These are phyloP conservation scores for Hoplodrina ambigua DNA, from an alignment of 2,888 invertebrate genomes.

Conservation along the genomic window DNA sequence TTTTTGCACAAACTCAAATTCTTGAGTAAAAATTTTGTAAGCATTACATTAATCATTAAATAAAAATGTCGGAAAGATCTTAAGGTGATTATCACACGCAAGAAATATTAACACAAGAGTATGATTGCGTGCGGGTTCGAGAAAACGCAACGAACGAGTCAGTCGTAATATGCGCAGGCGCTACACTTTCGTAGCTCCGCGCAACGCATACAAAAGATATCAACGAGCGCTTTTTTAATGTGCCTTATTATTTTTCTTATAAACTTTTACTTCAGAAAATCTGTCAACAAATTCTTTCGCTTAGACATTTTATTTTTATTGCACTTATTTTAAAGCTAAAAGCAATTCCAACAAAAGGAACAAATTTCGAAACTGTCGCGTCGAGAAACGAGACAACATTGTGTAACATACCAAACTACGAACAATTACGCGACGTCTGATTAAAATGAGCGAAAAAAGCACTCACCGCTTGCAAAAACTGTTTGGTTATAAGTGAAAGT, in stretches of 20 bases:
- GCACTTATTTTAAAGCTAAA: slow-evolving; percentile 12
- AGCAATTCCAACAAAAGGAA: slow-evolving; percentile 52
- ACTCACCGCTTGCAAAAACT: slow-evolving; percentile 87
- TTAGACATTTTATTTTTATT: background rate
- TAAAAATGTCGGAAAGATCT: slow-evolving; percentile 49
- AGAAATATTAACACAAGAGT: slow-evolving; percentile 40
- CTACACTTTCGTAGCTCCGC: slow-evolving; percentile 70
- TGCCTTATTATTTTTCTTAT: slow-evolving; percentile 19
- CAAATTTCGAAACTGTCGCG: slow-evolving; percentile 70
- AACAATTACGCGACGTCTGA: slow-evolving; percentile 79
- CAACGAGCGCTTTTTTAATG: slow-evolving; percentile 73
- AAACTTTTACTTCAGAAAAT: slow-evolving; percentile 28
- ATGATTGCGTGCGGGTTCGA: slow-evolving; percentile 63
- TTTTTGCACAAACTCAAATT: background rate
- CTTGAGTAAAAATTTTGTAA: background rate
- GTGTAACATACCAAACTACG: slow-evolving; percentile 72
- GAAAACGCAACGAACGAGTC: slow-evolving; percentile 65
- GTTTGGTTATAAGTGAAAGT: slow-evolving; percentile 79
- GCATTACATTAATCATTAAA: slow-evolving; percentile 19
- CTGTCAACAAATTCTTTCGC: slow-evolving; percentile 15
- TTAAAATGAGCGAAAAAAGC: slow-evolving; percentile 81
- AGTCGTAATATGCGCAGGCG: slow-evolving; percentile 55
- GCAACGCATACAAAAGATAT: slow-evolving; percentile 83
- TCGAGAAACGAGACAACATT: slow-evolving; percentile 74
- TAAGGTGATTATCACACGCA: slow-evolving; percentile 49